Evolutionary conservation across 2,113 vertebrate genomes (phyloP).

Genomic region (Pipa parva): DNA sequence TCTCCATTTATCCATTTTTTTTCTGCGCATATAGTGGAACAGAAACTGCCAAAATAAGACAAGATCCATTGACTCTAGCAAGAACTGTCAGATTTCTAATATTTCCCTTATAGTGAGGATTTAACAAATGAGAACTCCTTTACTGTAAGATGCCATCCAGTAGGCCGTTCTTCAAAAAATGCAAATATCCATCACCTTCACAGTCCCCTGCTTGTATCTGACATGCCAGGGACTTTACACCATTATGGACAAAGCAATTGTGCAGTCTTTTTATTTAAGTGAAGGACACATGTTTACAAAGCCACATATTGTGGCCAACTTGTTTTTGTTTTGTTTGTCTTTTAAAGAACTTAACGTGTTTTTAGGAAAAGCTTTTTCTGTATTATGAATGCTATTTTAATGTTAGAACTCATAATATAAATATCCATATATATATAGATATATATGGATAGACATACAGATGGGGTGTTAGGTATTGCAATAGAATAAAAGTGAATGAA

Average conservation of each 20-base stretch:
- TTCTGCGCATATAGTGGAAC: constrained; percentile 19
- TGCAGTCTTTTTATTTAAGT: constrained; percentile 25
- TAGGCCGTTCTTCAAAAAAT: constrained; percentile 6
- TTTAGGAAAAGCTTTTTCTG: constrained; percentile 45
- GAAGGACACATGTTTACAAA: constrained; percentile 61
- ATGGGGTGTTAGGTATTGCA: too few species aligned
- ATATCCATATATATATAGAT: not conserved
- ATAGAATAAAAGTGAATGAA: too few species aligned
- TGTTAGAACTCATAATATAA: not conserved
- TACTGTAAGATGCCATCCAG: constrained; percentile 19
- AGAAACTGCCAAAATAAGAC: not conserved
- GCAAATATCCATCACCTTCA: constrained; percentile 9
- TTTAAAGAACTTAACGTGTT: constrained; percentile 43
- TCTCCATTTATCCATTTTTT: not conserved
- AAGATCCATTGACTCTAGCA: not conserved
- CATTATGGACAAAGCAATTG: constrained; percentile 25
- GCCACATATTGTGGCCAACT: constrained; percentile 53
- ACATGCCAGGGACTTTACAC: constrained; percentile 28
- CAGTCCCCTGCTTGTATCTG: constrained; percentile 13
- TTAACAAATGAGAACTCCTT: not conserved
- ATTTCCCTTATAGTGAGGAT: not conserved
- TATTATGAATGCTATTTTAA: constrained; percentile 33
- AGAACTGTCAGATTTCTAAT: not conserved
- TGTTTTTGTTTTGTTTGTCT: constrained; percentile 33
- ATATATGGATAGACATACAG: constrained; percentile 11